Evolutionary conservation across 2,797 vertebrate species (phyloP).

Genomic region (Aldrovandia affinis): DNA sequence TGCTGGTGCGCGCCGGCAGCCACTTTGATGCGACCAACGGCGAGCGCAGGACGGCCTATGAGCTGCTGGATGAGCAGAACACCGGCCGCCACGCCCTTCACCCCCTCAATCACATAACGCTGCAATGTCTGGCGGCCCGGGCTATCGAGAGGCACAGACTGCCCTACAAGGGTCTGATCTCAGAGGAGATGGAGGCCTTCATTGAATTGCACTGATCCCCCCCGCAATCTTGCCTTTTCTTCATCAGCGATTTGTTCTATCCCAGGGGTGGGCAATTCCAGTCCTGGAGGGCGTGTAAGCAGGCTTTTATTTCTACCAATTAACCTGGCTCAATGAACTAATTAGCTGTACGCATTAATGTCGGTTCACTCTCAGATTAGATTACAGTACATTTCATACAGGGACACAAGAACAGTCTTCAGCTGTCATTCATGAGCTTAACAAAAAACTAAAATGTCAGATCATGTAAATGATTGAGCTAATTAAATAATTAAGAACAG

Average conservation of each 20-base stretch:
- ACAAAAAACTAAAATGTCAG: too few species aligned
- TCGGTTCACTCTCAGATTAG: too few species aligned
- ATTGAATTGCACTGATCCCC: slow-evolving; percentile 88
- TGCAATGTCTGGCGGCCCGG: slow-evolving; percentile 96
- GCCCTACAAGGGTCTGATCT: slow-evolving; percentile 92
- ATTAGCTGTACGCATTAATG: too few species aligned
- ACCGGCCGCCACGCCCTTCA: slow-evolving; percentile 82
- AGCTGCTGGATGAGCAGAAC: slow-evolving; percentile 89
- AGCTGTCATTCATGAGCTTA: too few species aligned
- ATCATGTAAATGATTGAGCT: too few species aligned
- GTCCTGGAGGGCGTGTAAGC: too few species aligned
- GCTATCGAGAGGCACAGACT: slow-evolving; percentile 91
- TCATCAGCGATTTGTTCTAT: not conserved
- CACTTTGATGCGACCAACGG: slow-evolving; percentile 93
- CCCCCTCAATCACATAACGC: slow-evolving; percentile 89
- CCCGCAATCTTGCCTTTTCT: slow-evolving; percentile 30
- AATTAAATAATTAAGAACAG: too few species aligned
- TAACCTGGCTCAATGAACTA: too few species aligned
- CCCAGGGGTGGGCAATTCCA: too few species aligned
- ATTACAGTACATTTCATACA: too few species aligned
- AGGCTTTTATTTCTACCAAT: too few species aligned
- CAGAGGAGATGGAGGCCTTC: slow-evolving; percentile 93
- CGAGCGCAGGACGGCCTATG: slow-evolving; percentile 86
- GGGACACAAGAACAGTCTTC: too few species aligned
- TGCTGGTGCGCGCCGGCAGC: slow-evolving; percentile 85